phyloP scores from a whole-genome alignment of 2,888 invertebrate species.

The Agrilus biguttatus region DNA sequence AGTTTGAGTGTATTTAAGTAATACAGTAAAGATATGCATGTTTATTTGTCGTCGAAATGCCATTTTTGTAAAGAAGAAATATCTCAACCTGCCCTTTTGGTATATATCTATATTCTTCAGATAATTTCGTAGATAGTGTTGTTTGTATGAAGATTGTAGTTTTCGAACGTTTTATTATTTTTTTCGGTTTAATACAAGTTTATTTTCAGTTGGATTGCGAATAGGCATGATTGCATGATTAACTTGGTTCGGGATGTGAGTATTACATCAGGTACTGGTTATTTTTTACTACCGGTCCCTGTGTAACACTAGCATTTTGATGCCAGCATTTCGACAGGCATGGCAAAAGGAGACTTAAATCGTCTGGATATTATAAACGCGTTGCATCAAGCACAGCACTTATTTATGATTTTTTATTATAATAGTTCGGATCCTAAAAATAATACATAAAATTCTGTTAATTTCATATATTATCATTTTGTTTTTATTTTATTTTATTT shows the following conservation, averaged over 20 bases:
- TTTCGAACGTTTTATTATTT: slow-evolving; percentile 1
- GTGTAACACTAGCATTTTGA: slow-evolving; percentile 78
- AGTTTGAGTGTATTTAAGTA: too few relatives aligned
- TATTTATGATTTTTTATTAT: not conserved
- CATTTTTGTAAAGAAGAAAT: too few relatives aligned
- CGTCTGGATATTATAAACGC: slow-evolving; percentile 4
- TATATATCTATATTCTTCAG: slow-evolving; percentile 14
- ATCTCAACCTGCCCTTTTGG: too few relatives aligned
- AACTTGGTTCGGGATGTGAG: slow-evolving; percentile 60
- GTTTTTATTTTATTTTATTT: too few relatives aligned
- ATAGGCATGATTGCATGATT: slow-evolving; percentile 32
- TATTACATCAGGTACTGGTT: slow-evolving; percentile 99
- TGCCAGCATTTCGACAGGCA: slow-evolving; percentile 11
- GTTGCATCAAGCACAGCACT: not conserved
- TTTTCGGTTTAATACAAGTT: slow-evolving; percentile 8
- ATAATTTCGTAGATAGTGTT: slow-evolving; percentile 1
- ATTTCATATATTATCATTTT: too few relatives aligned
- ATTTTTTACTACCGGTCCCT: slow-evolving; percentile 60
- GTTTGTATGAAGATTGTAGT: slow-evolving; percentile 1
- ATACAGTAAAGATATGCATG: too few relatives aligned
- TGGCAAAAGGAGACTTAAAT: slow-evolving; percentile 4
- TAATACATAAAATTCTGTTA: too few relatives aligned
- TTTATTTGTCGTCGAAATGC: too few relatives aligned
- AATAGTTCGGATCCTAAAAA: not conserved
- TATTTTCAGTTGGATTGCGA: slow-evolving; percentile 28